A percentile compares a stretch with the other conserved stretches of the same genome.
Evolutionary conservation across 2,888 invertebrate genomes (phyloP).

Genomic region (Notodonta dromedarius): DNA sequence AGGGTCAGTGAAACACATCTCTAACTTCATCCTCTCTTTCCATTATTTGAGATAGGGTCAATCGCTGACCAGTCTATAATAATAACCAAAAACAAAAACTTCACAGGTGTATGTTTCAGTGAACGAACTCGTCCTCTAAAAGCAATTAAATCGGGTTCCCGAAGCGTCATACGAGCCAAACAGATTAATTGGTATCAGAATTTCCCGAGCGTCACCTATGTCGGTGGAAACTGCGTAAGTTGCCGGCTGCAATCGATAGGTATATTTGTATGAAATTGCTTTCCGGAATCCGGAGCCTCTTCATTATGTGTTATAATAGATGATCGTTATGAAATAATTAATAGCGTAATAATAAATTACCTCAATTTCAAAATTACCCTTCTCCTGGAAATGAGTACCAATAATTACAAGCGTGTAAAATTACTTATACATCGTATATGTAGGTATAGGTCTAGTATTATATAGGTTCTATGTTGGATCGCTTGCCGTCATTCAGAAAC

Average conservation of each 20-base stretch:
- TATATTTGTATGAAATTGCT: background rate
- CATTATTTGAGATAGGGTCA: too few relatives aligned
- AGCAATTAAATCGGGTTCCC: conserved; percentile 49
- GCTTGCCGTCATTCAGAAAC: too few relatives aligned
- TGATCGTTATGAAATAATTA: background rate
- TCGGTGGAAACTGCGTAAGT: conserved; percentile 27
- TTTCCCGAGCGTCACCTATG: conserved; percentile 37
- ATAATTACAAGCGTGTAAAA: too few relatives aligned
- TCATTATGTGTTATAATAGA: background rate
- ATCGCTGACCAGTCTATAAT: too few relatives aligned
- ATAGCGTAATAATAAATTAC: background rate
- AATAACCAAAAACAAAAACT: conserved; percentile 14
- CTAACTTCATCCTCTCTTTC: too few relatives aligned
- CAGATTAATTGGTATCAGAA: conserved; percentile 49
- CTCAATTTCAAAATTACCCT: background rate
- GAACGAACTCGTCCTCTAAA: conserved; percentile 36
- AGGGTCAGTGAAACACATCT: too few relatives aligned
- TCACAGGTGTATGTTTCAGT: conserved; percentile 37
- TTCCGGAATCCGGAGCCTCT: background rate
- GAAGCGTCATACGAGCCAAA: conserved; percentile 33
- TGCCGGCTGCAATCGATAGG: conserved; percentile 10
- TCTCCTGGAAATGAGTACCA: too few relatives aligned
- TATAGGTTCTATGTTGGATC: too few relatives aligned
- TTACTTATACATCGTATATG: too few relatives aligned
- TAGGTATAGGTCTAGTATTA: too few relatives aligned